Conservation (phyloP, 2,797 vertebrate species). For the Pipistrellus nathusii region DNA sequence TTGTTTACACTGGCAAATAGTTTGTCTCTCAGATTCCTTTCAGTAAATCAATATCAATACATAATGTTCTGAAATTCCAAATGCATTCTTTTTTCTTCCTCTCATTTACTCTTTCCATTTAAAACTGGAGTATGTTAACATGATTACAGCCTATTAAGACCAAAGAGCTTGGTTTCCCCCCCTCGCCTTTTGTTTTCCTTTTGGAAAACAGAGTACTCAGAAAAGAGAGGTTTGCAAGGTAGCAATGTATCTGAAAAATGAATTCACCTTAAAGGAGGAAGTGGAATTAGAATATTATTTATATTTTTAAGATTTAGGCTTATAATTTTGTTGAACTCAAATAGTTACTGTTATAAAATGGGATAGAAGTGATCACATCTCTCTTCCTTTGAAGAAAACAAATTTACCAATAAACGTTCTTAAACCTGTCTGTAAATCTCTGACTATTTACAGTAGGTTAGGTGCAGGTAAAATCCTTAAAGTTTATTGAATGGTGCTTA, state of each 20-base stretch:
- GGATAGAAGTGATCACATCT: background rate
- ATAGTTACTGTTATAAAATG: background rate
- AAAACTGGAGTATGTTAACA: background rate
- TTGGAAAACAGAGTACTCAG: slow-evolving; percentile 33
- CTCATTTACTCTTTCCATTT: background rate
- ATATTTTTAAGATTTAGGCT: slow-evolving; percentile 25
- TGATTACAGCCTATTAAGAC: background rate
- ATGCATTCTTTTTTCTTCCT: slow-evolving; percentile 17
- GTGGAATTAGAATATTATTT: background rate
- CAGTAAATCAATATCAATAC: background rate
- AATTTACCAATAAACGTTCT: slow-evolving; percentile 1
- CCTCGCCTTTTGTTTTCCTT: too few relatives aligned
- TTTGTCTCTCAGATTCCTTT: slow-evolving; percentile 19
- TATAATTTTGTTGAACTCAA: background rate
- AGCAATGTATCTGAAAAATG: background rate
- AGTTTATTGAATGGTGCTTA: background rate
- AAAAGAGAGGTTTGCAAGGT: background rate
- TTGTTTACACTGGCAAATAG: slow-evolving; percentile 43
- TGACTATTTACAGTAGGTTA: background rate
- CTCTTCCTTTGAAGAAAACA: background rate
- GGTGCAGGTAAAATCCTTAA: background rate
- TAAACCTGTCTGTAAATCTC: background rate
- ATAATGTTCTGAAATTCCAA: slow-evolving; percentile 24
- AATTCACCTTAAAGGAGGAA: slow-evolving; percentile 9
- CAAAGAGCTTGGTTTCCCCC: background rate